Base-by-base conservation (phyloP, 2,797 vertebrate species). In the Orestias chungarensis region DNA sequence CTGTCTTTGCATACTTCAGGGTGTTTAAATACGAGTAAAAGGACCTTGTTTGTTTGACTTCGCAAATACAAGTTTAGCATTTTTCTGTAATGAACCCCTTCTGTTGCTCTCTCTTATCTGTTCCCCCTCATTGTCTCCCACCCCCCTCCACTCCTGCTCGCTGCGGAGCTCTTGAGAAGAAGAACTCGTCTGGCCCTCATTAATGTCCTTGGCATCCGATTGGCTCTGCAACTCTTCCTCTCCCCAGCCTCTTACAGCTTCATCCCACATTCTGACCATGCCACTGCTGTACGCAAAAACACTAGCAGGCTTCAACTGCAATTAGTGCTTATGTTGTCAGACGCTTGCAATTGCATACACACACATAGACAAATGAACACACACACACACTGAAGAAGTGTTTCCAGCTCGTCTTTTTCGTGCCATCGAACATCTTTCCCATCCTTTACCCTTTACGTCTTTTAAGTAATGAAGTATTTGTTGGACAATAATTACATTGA, bases 111-210 rank as follows among this genome's bases (percentile, higher is more conserved):
- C 66, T 31, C 66, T 78, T 76, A 73, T 71, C 57, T 71, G 44
- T 84, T 68, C 64, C 74, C n/a, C 62, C 68, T 74, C 82, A 29
- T 70, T 78, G 72, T 70, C 85, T 76, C 57, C 42, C 44, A n/a
- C 50, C 75, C 68, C 35, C 70, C 73, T 68, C 70, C 74, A 65
- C 57, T 69, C 38, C 47, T 11, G 55, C 74, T 81, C 71, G 14
- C 78, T 66, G 76, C 84, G 42, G 72, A 81, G 79, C 80, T 89
- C 82, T 85, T 86, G 81, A 85, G 85, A 75, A 79, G 78, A 75
- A 70, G 66, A 88, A 61, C 81, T 87, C 3, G 78, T 80, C 86
- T 83, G 87, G 85, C 78, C 85, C 88, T 92, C 88, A 89, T 91
- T 91, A 92, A 88, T 75, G 84, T 82, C 75, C 73, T 80, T 73